Conservation (phyloP, 2,113 vertebrate species). For the Cephalophus harveyi region DNA sequence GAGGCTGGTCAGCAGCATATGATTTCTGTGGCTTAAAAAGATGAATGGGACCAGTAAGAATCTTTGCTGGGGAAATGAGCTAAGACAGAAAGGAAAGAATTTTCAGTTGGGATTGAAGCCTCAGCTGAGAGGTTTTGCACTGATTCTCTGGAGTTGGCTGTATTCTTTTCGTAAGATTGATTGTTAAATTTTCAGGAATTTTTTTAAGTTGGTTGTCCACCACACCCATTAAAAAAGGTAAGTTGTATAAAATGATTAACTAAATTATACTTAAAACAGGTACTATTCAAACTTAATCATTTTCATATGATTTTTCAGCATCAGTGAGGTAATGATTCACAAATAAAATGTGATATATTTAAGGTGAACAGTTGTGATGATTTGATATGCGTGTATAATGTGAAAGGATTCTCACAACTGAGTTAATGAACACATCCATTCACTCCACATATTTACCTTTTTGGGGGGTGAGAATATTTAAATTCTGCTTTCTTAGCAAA, state of each 20-base stretch:
- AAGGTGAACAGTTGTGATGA: neutral
- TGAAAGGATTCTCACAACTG: neutral
- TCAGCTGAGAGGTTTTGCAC: neutral
- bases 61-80: neutral
- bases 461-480: neutral
- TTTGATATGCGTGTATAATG: neutral
- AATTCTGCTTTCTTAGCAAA: neutral
- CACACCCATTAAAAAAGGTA: neutral
- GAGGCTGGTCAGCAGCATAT: neutral
- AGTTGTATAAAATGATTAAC: neutral
- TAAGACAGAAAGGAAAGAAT: constrained; percentile 15
- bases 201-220: neutral
- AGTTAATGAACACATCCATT: neutral
- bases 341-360: neutral
- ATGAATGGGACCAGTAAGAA: neutral
- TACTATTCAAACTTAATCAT: neutral
- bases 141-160: neutral
- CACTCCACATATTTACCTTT: neutral
- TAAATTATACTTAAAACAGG: neutral
- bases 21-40: neutral
- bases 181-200: neutral
- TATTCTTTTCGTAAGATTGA: neutral
- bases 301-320: neutral
- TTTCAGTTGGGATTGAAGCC: neutral
- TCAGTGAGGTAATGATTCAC: neutral